Evolutionary conservation across 2,888 invertebrate species (phyloP).

Genomic region (Caenorhabditis sp.): DNA sequence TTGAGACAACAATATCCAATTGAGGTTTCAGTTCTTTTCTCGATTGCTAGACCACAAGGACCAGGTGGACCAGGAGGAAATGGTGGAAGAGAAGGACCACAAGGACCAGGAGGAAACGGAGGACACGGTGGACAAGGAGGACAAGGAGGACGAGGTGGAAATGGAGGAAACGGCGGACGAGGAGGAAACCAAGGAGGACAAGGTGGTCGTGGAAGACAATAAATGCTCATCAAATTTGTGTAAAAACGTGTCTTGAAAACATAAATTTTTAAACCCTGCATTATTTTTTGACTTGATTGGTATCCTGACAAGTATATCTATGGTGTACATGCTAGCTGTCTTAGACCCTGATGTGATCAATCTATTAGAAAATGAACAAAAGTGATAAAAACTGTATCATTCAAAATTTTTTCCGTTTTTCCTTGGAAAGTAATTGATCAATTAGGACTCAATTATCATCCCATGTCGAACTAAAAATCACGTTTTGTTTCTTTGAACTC

Average conservation of each 20-base stretch:
- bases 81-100: conserved; percentile 10
- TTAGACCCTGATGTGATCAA: no score
- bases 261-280: neutral
- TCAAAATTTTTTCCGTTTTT: no score
- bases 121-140: conserved; percentile 12
- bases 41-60: conserved; percentile 25
- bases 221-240: neutral
- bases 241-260: neutral
- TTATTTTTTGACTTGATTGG: neutral
- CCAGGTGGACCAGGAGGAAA: conserved; percentile 13
- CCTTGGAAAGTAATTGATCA: no score
- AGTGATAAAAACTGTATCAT: no score
- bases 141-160: conserved; percentile 9
- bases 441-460: no score
- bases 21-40: conserved; percentile 35
- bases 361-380: no score
- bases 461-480: no score
- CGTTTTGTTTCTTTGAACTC: no score
- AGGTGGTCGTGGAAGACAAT: conserved; percentile 11
- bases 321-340: no score
- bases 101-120: conserved; percentile 7
- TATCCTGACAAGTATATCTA: no score
- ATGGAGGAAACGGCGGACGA: conserved; percentile 12
- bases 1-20: conserved; percentile 14
- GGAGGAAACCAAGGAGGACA: conserved; percentile 9